Conservation (phyloP, 2,797 vertebrate species). For the Sebastes oblongus region DNA sequence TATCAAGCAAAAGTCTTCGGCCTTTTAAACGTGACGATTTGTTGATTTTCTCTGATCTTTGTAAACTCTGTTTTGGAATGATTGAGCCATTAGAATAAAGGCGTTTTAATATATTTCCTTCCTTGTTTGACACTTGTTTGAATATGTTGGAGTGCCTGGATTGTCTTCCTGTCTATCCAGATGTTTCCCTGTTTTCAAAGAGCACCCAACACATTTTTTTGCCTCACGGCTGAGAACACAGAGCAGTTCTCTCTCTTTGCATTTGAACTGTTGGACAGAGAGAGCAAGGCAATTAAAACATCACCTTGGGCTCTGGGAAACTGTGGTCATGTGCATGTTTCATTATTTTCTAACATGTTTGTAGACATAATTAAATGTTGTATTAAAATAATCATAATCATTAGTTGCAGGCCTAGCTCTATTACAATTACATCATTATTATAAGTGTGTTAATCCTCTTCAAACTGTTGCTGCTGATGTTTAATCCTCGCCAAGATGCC, state of each 20-base stretch:
- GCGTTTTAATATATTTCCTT: too few relatives aligned
- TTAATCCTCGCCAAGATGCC: neutral
- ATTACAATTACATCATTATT: neutral
- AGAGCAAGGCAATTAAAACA: neutral
- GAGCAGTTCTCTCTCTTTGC: too few relatives aligned
- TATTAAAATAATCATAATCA: neutral
- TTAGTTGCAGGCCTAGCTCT: neutral
- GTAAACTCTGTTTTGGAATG: neutral
- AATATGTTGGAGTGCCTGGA: too few relatives aligned
- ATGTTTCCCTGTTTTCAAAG: too few relatives aligned
- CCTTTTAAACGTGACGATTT: neutral
- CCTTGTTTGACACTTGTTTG: too few relatives aligned
- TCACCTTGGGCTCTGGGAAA: neutral
- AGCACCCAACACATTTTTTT: too few relatives aligned
- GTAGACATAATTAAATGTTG: neutral
- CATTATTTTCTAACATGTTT: neutral
- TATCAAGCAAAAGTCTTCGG: too few relatives aligned
- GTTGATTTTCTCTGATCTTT: neutral
- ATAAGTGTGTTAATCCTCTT: neutral
- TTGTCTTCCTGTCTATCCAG: too few relatives aligned
- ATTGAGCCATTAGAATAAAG: too few relatives aligned
- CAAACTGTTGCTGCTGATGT: neutral
- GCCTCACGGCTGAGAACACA: too few relatives aligned
- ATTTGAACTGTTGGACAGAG: neutral
- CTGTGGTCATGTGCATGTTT: neutral